Evolutionary conservation across 2,888 invertebrate genomes (phyloP).

Genomic region (Epinotia demarniana): DNA sequence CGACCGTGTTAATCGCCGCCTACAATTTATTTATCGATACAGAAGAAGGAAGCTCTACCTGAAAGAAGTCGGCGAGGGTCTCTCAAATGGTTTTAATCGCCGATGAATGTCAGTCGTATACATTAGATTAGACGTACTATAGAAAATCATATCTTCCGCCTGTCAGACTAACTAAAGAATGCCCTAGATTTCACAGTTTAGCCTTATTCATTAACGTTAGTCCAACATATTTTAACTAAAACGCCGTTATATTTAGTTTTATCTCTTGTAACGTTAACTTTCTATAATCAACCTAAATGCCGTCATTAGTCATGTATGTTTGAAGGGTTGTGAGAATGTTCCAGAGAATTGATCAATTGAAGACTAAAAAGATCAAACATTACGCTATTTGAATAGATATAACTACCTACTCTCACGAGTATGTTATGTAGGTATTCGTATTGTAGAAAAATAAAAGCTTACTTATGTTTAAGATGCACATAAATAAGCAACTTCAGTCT

Average conservation of each 20-base stretch:
- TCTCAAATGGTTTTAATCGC: neutral
- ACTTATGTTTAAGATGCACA: constrained; percentile 36
- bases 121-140: neutral
- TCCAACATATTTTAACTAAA: no score
- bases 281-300: neutral
- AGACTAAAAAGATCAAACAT: constrained; percentile 5
- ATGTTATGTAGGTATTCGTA: constrained; percentile 16
- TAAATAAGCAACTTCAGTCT: constrained; percentile 42
- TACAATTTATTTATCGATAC: neutral
- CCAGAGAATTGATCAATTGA: neutral
- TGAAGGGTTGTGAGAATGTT: neutral
- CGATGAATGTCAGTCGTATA: neutral
- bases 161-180: neutral
- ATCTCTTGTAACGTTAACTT: neutral
- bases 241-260: no score
- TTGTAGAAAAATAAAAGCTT: constrained; percentile 40
- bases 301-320: neutral
- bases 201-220: no score
- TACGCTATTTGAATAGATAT: constrained; percentile 19
- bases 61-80: neutral
- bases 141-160: neutral
- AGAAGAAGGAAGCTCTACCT: neutral
- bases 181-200: neutral
- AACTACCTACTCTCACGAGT: constrained; percentile 15
- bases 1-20: no score